Evolutionary conservation across 2,888 invertebrate genomes (phyloP), one percentile per base, ranked within the genome.

Genomic region (Euplagia quadripunctaria): DNA sequence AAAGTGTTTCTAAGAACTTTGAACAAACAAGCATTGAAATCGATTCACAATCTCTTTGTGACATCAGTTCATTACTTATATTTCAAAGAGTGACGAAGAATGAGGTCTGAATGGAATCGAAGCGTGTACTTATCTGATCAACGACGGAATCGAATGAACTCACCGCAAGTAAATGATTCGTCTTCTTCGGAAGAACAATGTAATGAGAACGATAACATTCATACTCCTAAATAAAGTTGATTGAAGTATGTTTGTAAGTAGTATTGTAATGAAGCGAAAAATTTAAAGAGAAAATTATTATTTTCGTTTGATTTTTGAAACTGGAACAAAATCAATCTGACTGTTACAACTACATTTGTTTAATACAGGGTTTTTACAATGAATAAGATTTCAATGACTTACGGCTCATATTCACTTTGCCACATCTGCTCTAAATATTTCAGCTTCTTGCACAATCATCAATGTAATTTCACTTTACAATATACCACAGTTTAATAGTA

Each of bases 101-200:
- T 64, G 65, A 79, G 61, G 77, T 66, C 79, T 81, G 82, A 84
- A 76, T 71, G 76, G 73, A 76, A 73, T 67, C 78, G 77, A 74
- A 67, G 70, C 78, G 68, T 85, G 83, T 76, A 8, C 68, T n/a
- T 87, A 85, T 85, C 85, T 79, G 82, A 79, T 80, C 77, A 77
- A 75, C 79, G 78, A 77, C 73, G 77, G 82, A 86, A 87, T 84
- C 79, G 86, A 89, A 88, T 86, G 86, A 88, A 85, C 87, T 87
- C 82, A 72, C 74, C 73, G 67, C 78, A 75, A 75, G 77, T 79
- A 78, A 80, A 80, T 78, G 76, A 79, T 83, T 84, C 68, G 51
- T 69, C 82, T 82, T 82, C 75, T 83, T 77, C 71, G 72, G 63
- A 74, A 68, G 61, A 74, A 72, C 67, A 78, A 78, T 79, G 76